A percentile compares a stretch with the other conserved stretches of the same genome.
Evolutionary conservation across 2,888 invertebrate genomes (phyloP).

Genomic region (Protodeltote pygarga): DNA sequence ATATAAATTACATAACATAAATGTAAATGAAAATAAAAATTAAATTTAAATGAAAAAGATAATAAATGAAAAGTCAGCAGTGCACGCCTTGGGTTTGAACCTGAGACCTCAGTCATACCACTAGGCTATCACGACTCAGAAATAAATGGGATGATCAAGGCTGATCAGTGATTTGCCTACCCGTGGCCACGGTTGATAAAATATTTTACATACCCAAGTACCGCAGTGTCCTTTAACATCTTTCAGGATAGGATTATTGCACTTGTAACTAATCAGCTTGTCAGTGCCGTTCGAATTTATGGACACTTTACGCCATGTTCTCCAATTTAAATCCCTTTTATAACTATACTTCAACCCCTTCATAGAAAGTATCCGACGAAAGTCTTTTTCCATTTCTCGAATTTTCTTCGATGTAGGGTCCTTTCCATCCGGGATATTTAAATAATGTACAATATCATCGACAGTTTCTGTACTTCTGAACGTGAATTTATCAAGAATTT

Average conservation of each 20-base stretch:
- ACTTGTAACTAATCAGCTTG: constrained; percentile 61
- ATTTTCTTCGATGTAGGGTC: constrained; percentile 30
- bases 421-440: constrained; percentile 25
- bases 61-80: no score
- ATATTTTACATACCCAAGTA: constrained; percentile 66
- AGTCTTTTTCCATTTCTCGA: constrained; percentile 56
- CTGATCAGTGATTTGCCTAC: no score
- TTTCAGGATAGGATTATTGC: constrained; percentile 49
- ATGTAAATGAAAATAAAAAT: no score
- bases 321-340: constrained; percentile 68
- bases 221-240: constrained; percentile 55
- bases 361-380: constrained; percentile 60
- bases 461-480: constrained; percentile 50
- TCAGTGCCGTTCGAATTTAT: constrained; percentile 35
- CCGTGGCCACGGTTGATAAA: no score
- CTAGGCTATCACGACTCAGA: no score
- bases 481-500: constrained; percentile 26
- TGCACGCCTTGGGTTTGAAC: no score
- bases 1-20: no score
- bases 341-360: constrained; percentile 62
- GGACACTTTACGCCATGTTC: constrained; percentile 68
- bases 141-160: no score
- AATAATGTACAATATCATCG: constrained; percentile 58
- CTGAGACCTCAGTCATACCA: no score
- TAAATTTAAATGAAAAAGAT: no score